phyloP scores from a whole-genome alignment of 2,888 invertebrate species.

The Anthrax anthrax region DNA sequence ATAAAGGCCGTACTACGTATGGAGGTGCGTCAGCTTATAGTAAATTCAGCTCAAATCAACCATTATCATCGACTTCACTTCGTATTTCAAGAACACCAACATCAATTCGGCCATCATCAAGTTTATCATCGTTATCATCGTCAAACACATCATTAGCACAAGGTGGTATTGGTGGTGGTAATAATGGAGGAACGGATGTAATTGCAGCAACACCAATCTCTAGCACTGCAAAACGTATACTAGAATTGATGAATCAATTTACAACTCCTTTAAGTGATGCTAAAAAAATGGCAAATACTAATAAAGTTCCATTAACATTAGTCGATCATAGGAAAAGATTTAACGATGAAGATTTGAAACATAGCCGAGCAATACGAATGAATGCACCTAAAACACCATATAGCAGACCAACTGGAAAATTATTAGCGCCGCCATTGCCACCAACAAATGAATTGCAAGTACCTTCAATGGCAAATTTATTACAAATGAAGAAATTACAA shows the following conservation, averaged over 20 bases:
- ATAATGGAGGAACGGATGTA: too few species aligned
- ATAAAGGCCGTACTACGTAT: constrained; percentile 57
- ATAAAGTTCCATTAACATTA: constrained; percentile 16
- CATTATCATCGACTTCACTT: constrained; percentile 11
- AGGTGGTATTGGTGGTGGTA: constrained; percentile 3
- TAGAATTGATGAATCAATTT: constrained; percentile 68
- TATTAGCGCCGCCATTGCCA: constrained; percentile 5
- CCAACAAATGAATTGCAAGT: constrained; percentile 38
- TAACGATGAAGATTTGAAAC: constrained; percentile 19
- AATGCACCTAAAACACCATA: constrained; percentile 21
- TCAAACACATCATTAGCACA: constrained; percentile 17
- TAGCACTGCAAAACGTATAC: constrained; percentile 57
- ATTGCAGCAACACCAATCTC: constrained; percentile 22
- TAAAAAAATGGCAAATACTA: constrained; percentile 50
- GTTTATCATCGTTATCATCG: constrained; percentile 22
- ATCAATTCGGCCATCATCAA: constrained; percentile 24
- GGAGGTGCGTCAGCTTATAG: constrained; percentile 56
- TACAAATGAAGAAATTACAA: constrained; percentile 46
- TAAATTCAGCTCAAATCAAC: constrained; percentile 26
- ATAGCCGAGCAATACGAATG: constrained; percentile 18
- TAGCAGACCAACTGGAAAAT: constrained; percentile 14
- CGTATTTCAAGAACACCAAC: constrained; percentile 21
- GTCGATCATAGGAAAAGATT: constrained; percentile 15
- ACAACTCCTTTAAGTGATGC: constrained; percentile 68
- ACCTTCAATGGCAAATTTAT: constrained; percentile 47